These are phyloP conservation scores for Casuarius casuarius DNA, from an alignment of 2,113 vertebrate species.

Conservation along the genomic window DNA sequence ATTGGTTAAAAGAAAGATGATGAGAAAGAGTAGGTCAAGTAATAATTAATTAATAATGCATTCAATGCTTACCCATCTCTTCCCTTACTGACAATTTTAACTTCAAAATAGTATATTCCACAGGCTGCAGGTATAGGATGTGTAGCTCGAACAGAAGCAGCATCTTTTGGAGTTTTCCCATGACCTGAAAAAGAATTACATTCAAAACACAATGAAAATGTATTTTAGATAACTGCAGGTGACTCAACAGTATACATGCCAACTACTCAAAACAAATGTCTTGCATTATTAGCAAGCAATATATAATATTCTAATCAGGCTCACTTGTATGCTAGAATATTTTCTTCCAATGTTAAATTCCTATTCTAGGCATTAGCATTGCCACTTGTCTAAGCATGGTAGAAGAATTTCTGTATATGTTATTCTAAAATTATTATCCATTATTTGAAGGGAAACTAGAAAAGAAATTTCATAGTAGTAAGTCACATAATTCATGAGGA, in stretches of 20 bases:
- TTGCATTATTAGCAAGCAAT: neutral
- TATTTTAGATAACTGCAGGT: neutral
- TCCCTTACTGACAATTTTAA: conserved; percentile 99
- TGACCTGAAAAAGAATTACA: conserved; percentile 85
- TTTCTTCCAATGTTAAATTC: neutral
- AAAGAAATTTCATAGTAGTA: neutral
- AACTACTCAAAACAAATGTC: neutral
- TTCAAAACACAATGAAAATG: neutral
- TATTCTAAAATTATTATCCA: neutral
- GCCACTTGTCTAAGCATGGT: neutral
- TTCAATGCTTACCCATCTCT: conserved; percentile 92
- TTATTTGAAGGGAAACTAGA: neutral
- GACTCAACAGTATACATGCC: neutral
- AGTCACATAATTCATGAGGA: neutral
- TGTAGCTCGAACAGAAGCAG: conserved; percentile 95
- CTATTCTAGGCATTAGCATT: neutral
- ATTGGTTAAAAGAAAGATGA: neutral
- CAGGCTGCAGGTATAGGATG: conserved; percentile 98
- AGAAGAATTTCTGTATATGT: neutral
- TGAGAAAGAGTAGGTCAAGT: neutral
- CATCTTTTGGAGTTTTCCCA: conserved; percentile 98
- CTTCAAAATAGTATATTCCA: conserved; percentile 99
- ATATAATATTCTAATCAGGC: neutral
- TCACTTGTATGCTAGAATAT: neutral
- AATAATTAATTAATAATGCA: neutral